Conservation (phyloP, 2,113 vertebrate genomes). For the Passer domesticus region DNA sequence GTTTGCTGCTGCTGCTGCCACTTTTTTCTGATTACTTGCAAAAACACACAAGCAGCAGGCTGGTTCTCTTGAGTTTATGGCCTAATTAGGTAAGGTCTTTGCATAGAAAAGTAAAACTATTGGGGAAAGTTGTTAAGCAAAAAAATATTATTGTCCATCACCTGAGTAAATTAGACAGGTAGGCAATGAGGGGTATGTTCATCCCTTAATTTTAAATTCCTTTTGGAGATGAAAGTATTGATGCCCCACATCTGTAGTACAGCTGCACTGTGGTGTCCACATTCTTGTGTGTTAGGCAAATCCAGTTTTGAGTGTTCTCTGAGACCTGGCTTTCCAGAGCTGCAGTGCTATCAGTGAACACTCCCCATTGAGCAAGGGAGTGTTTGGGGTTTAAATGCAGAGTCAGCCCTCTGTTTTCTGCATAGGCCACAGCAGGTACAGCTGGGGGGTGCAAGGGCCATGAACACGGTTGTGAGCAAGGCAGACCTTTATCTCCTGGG, state of each 20-base stretch:
- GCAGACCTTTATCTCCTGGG: not conserved
- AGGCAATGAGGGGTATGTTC: not conserved
- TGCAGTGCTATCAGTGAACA: not conserved
- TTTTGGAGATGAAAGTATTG: not conserved
- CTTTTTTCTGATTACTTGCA: not conserved
- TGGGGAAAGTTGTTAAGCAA: not conserved
- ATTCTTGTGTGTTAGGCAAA: not conserved
- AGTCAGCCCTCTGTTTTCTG: not conserved
- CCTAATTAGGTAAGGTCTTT: not conserved
- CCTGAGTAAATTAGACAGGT: not conserved
- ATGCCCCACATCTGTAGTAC: not conserved
- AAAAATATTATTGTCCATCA: not conserved
- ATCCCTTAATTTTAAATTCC: not conserved
- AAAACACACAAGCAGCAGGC: not conserved
- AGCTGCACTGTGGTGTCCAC: not conserved
- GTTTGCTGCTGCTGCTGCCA: not conserved
- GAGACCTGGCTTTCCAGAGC: not conserved
- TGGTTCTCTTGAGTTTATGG: not conserved
- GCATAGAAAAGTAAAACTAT: not conserved
- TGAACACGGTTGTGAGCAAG: accelerated
- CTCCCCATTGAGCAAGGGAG: accelerated
- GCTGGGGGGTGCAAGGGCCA: not conserved
- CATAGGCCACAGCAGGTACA: not conserved
- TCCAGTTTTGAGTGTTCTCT: not conserved
- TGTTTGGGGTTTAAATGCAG: not conserved